Base-by-base conservation (phyloP, 92 coral and sea anemone genomes). In the Phenganax stokvisi region DNA sequence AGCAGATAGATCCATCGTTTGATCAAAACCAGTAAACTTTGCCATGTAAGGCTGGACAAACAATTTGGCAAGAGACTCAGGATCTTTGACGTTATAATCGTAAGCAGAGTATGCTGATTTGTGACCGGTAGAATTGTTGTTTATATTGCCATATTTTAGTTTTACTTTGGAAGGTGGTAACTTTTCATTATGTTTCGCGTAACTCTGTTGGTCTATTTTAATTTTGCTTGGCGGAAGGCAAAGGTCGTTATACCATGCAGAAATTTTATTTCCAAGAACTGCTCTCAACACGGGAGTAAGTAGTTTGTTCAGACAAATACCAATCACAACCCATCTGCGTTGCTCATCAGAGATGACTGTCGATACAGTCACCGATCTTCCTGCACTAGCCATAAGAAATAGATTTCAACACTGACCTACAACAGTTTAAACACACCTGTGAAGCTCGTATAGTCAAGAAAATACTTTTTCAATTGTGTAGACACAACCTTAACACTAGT, bases 1-100 rank as follows among this genome's bases (percentile, higher is more conserved):
- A 8, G 97, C 97, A 37, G 97, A 92, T 74, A 85, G 57, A 79
- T 92, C 97, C 74, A 92, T 90, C 0, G 97, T 90, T 75, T 86
- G 76, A 69, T 90, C 93, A 88, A 88, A 88, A 6, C 96, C 96
- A 76, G 89, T 85, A 66, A 91, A 88, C 78, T 77, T 86, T n/a
- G 97, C 97, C 97, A 92, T 92, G 70, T 64, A 83, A 7, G 91
- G 97, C 73, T 88, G 76, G 31, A 91, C 84, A 62, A 87, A 91
- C 57, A 91, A 81, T 75, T 90, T 91, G 56, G 90, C 93, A 71
- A 91, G 85, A 47, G 90, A 89, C 28, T 80, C 87, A 55, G 90
- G 76, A 15, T 91, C 71, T n/a, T 68, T 85, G 51, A 92, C 94
- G 71, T 64, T 70, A 77, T 92, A 92, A 75, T 92, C 88, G 71